Base-by-base conservation (phyloP, 2,113 vertebrate genomes). In the Chamaea fasciata region DNA sequence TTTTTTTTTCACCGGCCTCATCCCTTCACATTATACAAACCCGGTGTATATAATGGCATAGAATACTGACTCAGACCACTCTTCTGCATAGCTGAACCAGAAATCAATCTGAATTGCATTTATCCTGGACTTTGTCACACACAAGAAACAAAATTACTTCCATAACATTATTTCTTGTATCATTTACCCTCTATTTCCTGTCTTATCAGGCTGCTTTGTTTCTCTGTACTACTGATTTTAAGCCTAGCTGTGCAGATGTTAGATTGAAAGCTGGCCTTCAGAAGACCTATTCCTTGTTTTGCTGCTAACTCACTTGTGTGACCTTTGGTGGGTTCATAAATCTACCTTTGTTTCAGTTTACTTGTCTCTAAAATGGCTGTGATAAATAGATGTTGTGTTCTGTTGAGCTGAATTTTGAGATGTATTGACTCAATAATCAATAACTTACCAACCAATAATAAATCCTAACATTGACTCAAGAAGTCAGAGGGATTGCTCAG, bases 311-410 rank as follows among this genome's bases (percentile, higher is more conserved):
- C 53, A 69, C 70, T 90, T 78, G 26, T 62, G 27, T 94, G 91
- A 92, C 89, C 84, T 92, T 92, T 94, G 57, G 42, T 85, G 39
- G 15, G 30, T 87, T 89, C 82, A 92, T 92, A 89, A 92, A 95
- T 90, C 78, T 84, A 42, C 14, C 28, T 94, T 87, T 91, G n/a
- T 82, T 92, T 91, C 46, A 41, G 81, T 90, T 91, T 85, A 55
- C 42, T 83, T 89, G 79, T 80, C 84, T 94, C 62, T 76, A 76
- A 94, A 87, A 84, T 75, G 90, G 17, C 20, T 84, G 49, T 84
- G 57, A 87, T 82, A 68, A 87, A 97, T 86, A 92, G 41, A 60
- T 42, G 47, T 50, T 92, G 30, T 92, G 56, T 63, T 92, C 64
- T 89, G 23, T 71, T 84, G 35, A 94, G 62, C 42, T 92, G 74